Base-by-base conservation (phyloP, 2,113 vertebrate species). In the Rhadina sibilatrix region DNA sequence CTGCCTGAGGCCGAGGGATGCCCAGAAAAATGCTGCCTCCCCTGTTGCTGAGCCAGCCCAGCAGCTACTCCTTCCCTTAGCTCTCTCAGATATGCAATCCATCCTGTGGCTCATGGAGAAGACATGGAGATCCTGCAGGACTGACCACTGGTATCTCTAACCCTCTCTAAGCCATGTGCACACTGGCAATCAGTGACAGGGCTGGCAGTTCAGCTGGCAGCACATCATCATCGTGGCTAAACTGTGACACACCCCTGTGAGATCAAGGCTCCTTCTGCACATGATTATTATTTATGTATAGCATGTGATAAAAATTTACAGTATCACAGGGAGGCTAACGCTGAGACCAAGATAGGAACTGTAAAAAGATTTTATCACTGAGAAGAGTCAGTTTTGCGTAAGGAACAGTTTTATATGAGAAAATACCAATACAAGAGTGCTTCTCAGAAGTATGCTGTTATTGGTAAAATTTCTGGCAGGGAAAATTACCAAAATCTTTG, bases 321-420 rank as follows among this genome's bases (percentile, higher is more conserved):
- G 65, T 92, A 89, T 89, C 89, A 89, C 40, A 64, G 83, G 68
- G 65, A 94, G 61, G 40, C 74, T 91, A 49, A 24, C 87, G 71
- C 87, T 82, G 87, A 91, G 56, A 94, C 33, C 31, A 60, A 57
- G 56, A 60, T 12, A 95, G 81, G 84, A 93, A 80, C 66, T 61
- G 50, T 85, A 95, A 96, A 94, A 93, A 94, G 70, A 94, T 87
- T 89, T 93, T 96, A 96, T 89, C 91, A 47, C 54, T 40, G 47
- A 72, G 53, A 85, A 76, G 13, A 83, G 61, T 52, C 2, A 0
- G 31, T 46, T 93, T 72, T 94, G 60, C 78, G 72, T 46, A 77
- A 90, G 89, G 59, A 96, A 88, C 57, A 33, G 87, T 80, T 96
- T 96, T 85, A 85, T 72, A 70, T 63, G 50, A 83, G 64, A 96